Percentiles rank a stretch among this genome's conserved stretches.
phyloP scores from a whole-genome alignment of 30 jellyfish, hydroid and myxozoan genomes.

The Pseudorhiza aurosa region DNA sequence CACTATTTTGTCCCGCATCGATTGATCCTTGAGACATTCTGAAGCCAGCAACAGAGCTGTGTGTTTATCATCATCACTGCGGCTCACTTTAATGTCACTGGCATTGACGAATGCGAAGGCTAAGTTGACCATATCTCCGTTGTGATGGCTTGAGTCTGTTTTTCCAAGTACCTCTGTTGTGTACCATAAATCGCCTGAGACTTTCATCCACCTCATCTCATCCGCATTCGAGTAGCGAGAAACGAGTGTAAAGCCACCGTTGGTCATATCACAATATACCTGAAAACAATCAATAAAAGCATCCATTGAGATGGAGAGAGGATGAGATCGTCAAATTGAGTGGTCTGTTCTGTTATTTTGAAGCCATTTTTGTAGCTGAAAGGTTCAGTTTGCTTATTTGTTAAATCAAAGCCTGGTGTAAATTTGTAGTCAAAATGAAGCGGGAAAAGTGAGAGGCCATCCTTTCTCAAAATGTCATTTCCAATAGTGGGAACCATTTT shows the following conservation, averaged over 20 bases:
- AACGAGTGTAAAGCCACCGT: conserved; percentile 54
- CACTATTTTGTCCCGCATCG: conserved; percentile 40
- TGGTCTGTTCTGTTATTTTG: background rate
- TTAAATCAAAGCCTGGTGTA: no score
- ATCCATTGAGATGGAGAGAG: background rate
- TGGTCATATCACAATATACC: conserved; percentile 48
- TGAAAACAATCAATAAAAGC: background rate
- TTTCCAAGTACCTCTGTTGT: background rate
- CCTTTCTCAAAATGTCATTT: no score
- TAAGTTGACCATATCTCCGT: conserved; percentile 17
- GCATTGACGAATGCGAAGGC: conserved; percentile 43
- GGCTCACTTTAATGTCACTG: conserved; percentile 25
- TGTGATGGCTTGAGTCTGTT: background rate
- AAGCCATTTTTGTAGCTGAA: no score
- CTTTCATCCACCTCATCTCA: conserved; percentile 40
- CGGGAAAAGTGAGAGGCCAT: no score
- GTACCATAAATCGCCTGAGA: conserved; percentile 44
- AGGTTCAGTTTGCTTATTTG: no score
- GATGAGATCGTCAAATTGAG: background rate
- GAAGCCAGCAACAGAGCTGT: conserved; percentile 30
- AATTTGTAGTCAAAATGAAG: no score
- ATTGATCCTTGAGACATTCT: background rate
- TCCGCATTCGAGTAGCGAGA: conserved; percentile 44
- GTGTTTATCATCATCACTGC: conserved; percentile 26
- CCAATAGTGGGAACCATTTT: no score